These are phyloP conservation scores for Drosophila engyochracea DNA, from an alignment of 2,888 invertebrate species.

Conservation along the genomic window DNA sequence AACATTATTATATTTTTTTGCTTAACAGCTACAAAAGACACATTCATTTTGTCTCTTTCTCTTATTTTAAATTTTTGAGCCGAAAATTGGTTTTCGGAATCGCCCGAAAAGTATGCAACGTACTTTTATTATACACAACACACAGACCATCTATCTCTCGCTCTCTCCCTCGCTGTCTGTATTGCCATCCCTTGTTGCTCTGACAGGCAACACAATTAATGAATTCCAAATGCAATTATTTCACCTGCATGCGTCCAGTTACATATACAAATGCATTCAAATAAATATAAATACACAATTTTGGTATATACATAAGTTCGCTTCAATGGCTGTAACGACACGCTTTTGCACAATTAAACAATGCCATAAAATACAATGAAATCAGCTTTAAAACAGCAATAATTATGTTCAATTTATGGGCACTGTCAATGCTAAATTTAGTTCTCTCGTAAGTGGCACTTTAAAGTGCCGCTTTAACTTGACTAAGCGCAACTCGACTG, in stretches of 20 bases:
- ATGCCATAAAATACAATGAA: conserved; percentile 46
- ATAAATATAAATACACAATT: not conserved
- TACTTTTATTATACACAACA: conserved; percentile 28
- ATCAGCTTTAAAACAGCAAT: conserved; percentile 52
- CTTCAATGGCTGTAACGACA: conserved; percentile 3
- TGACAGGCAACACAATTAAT: conserved; percentile 57
- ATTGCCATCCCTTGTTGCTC: not conserved
- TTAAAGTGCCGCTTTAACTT: conserved; percentile 4
- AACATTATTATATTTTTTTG: not conserved
- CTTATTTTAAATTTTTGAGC: conserved; percentile 24
- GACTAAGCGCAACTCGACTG: conserved; percentile 21
- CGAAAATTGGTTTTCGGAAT: conserved; percentile 33
- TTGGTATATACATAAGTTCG: not conserved
- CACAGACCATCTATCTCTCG: not conserved
- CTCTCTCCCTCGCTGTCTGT: not conserved
- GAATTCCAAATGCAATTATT: conserved; percentile 74
- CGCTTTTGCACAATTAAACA: conserved; percentile 35
- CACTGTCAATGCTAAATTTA: conserved; percentile 12
- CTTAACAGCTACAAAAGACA: conserved; percentile 2
- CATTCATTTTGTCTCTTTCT: not conserved
- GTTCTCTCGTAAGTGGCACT: not conserved
- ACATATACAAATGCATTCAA: not conserved
- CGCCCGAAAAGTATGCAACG: conserved; percentile 64
- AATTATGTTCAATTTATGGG: conserved; percentile 48
- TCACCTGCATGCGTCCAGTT: conserved; percentile 63